Evolutionary conservation across 2,113 vertebrate genomes (phyloP).

Genomic region (Thymallus thymallus): DNA sequence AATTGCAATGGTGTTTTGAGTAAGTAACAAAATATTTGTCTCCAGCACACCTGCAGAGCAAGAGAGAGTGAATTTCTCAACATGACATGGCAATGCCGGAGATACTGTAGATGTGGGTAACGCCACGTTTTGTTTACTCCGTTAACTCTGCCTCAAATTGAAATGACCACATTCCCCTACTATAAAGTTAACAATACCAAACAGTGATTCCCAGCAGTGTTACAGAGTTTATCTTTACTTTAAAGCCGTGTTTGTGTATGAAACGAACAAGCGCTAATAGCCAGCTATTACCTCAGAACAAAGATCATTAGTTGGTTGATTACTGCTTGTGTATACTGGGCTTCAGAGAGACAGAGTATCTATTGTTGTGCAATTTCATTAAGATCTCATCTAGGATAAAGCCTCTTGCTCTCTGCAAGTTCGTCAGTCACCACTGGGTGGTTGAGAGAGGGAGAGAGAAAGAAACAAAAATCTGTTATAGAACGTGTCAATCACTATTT

Average conservation of each 20-base stretch:
- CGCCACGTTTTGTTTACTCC: slow-evolving; percentile 15
- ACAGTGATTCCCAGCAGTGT: slow-evolving; percentile 19
- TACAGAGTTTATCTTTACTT: slow-evolving; percentile 5
- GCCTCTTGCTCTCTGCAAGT: slow-evolving; percentile 44
- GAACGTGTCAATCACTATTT: too few species aligned
- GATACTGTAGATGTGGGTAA: neutral
- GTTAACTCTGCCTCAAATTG: slow-evolving; percentile 28
- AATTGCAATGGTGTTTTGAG: slow-evolving; percentile 20
- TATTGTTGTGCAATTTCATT: slow-evolving; percentile 64
- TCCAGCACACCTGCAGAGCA: slow-evolving; percentile 13
- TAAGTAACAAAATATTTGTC: slow-evolving; percentile 12
- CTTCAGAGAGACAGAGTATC: slow-evolving; percentile 59
- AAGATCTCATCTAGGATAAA: slow-evolving; percentile 68
- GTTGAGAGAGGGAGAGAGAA: neutral
- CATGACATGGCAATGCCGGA: slow-evolving; percentile 11
- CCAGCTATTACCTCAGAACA: slow-evolving; percentile 51
- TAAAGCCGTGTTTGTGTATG: slow-evolving; percentile 21
- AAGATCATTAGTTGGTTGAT: slow-evolving; percentile 63
- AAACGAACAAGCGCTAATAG: slow-evolving; percentile 40
- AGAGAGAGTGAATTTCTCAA: slow-evolving; percentile 23
- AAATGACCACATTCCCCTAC: slow-evolving; percentile 8
- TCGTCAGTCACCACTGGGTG: slow-evolving; percentile 31
- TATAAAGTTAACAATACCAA: slow-evolving; percentile 35
- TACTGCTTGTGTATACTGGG: slow-evolving; percentile 49
- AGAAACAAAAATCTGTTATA: too few species aligned